Base-by-base conservation (phyloP, 2,888 invertebrate genomes). In the Ectropis crepuscularia region DNA sequence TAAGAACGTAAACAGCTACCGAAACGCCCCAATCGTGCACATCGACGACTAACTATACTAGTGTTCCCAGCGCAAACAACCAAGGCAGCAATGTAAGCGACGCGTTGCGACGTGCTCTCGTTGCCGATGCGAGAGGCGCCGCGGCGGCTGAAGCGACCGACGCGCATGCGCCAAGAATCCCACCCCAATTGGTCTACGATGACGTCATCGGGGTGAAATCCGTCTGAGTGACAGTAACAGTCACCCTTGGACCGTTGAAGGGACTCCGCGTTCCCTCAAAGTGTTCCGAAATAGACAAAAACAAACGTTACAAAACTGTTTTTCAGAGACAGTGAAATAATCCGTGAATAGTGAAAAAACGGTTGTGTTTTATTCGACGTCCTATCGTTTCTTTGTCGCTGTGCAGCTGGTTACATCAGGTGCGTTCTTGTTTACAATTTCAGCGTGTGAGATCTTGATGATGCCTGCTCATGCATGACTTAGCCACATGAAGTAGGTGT, bases 131-230 rank as follows among this genome's bases (percentile, higher is more conserved):
- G 81, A 79, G 74, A 76, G 92, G 90, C 92, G 92, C 88, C 92
- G 84, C 83, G 83, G 81, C 78, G 92, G 89, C 92, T 92, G 82
- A 74, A 61, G 71, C n/a, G 76, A 68, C 86, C n/a, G 76, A 68
- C 86, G 81, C 92, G 92, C 92, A 88, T 87, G 92, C 91, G 92
- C 79, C 69, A 54, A 60, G 74, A 75, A 82, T 81, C 81, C 81
- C 85, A 86, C 88, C 90, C 90, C 78, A 92, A 92, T 92, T 92
- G 92, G 92, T 87, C 86, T 88, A 86, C 75, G 86, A 84, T 92
- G 92, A 92, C 92, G 92, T 92, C 92, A 92, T 90, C 89, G 83
- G 91, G 92, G 90, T 92, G 90, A 90, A 88, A 86, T 86, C 86
- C 85, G 78, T 88, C 85, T 83, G 83, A 86, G 84, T 89, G 89